These are phyloP conservation scores for Bursaphelenchus okinawaensis DNA, from an alignment of 2,888 invertebrate genomes.

Conservation along the genomic window DNA sequence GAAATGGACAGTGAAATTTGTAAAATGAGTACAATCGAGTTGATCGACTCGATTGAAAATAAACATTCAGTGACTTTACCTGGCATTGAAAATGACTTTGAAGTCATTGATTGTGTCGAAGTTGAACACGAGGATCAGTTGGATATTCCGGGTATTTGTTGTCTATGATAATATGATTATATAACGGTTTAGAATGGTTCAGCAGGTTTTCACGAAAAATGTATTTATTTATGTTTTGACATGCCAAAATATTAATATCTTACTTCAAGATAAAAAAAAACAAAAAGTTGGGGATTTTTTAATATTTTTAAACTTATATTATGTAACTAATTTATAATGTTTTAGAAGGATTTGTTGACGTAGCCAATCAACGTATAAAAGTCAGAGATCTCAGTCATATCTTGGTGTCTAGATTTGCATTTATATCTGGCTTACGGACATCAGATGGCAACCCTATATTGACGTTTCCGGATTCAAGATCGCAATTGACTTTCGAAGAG, in stretches of 20 bases:
- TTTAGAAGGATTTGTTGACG: constrained; percentile 53
- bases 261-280: neutral
- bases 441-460: constrained; percentile 84
- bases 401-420: constrained; percentile 48
- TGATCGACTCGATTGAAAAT: neutral
- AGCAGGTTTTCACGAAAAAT: no score
- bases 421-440: constrained; percentile 74
- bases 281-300: neutral
- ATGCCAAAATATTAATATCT: neutral
- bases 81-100: no score
- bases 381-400: constrained; percentile 55
- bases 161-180: no score
- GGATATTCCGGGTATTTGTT: neutral
- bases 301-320: neutral
- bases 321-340: no score
- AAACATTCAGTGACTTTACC: no score
- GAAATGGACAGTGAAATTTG: no score
- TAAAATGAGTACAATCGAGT: neutral
- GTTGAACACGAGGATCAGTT: constrained; percentile 6
- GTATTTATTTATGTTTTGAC: neutral
- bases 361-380: constrained; percentile 47
- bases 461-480: constrained; percentile 82
- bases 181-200: no score
- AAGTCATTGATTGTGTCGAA: neutral
- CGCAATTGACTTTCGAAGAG: constrained; percentile 77